Evolutionary conservation across 1,140 invertebrate genomes (phyloP).

Genomic region (Dinoponera quadriceps): DNA sequence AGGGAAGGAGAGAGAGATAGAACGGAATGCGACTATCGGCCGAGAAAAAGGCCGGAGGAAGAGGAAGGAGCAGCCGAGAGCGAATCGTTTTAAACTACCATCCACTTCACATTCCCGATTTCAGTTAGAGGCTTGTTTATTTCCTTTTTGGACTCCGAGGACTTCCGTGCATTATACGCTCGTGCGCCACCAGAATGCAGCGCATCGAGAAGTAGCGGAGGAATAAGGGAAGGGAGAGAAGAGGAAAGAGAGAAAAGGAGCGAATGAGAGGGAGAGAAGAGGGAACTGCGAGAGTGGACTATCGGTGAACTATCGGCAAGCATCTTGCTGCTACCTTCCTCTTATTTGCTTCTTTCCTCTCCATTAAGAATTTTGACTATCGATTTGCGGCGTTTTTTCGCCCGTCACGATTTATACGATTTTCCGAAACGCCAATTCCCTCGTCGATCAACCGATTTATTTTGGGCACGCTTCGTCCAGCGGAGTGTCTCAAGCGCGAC

Average conservation of each 20-base stretch:
- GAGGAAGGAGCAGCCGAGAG: slow-evolving; percentile 13
- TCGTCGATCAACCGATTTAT: slow-evolving; percentile 14
- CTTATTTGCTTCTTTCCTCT: slow-evolving; percentile 66
- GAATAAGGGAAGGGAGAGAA: slow-evolving; percentile 4
- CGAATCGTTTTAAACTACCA: slow-evolving; percentile 81
- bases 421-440: slow-evolving; percentile 16
- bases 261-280: slow-evolving; percentile 35
- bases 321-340: slow-evolving; percentile 33
- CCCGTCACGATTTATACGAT: slow-evolving; percentile 54
- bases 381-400: slow-evolving; percentile 62
- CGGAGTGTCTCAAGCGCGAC: neutral
- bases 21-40: slow-evolving; percentile 55
- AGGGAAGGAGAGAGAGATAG: slow-evolving; percentile 32
- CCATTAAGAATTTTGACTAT: slow-evolving; percentile 62
- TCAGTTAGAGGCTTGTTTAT: slow-evolving; percentile 79
- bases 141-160: slow-evolving; percentile 74
- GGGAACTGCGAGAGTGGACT: slow-evolving; percentile 47
- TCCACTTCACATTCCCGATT: slow-evolving; percentile 81
- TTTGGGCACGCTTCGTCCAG: neutral
- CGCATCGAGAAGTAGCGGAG: slow-evolving; percentile 56
- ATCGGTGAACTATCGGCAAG: slow-evolving; percentile 63
- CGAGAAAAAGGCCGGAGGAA: slow-evolving; percentile 11
- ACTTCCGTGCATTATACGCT: slow-evolving; percentile 62
- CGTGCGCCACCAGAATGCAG: slow-evolving; percentile 65
- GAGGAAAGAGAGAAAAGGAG: slow-evolving; percentile 3